Conservation (phyloP, 2,113 vertebrate species). For the Syngnathus scovelli region DNA sequence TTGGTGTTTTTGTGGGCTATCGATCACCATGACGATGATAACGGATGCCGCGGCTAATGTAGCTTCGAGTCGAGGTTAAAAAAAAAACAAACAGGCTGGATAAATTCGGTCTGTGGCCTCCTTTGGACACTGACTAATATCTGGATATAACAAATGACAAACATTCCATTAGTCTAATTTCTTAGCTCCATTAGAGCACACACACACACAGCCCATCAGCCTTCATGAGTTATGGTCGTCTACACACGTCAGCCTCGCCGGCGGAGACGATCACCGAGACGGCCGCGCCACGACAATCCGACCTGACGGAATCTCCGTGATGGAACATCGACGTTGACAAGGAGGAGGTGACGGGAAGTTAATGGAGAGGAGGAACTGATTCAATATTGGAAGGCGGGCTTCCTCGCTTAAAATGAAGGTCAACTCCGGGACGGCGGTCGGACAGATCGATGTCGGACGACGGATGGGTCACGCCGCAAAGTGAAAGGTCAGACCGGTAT, state of each 20-base stretch:
- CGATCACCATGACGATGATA: neutral
- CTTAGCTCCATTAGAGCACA: conserved; percentile 27
- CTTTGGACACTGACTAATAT: conserved; percentile 5
- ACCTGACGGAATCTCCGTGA: neutral
- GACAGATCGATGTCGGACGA: conserved; percentile 1
- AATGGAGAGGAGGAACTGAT: neutral
- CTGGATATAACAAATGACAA: conserved; percentile 12
- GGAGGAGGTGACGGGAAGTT: conserved; percentile 11
- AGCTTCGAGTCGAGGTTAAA: neutral
- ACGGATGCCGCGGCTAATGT: neutral
- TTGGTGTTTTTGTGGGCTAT: neutral
- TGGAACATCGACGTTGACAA: neutral
- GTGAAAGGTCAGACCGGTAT: neutral
- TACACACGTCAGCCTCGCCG: neutral
- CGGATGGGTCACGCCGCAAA: neutral
- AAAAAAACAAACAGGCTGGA: neutral
- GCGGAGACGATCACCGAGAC: neutral
- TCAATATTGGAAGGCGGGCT: neutral
- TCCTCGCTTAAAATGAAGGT: conserved; percentile 1
- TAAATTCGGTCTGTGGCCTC: neutral
- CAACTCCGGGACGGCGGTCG: neutral
- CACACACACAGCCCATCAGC: neutral
- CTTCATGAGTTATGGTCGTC: neutral
- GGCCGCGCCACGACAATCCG: neutral
- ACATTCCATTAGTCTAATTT: conserved; percentile 21